Conservation (phyloP, 2,113 vertebrate species). For the Tyrannus savana region DNA sequence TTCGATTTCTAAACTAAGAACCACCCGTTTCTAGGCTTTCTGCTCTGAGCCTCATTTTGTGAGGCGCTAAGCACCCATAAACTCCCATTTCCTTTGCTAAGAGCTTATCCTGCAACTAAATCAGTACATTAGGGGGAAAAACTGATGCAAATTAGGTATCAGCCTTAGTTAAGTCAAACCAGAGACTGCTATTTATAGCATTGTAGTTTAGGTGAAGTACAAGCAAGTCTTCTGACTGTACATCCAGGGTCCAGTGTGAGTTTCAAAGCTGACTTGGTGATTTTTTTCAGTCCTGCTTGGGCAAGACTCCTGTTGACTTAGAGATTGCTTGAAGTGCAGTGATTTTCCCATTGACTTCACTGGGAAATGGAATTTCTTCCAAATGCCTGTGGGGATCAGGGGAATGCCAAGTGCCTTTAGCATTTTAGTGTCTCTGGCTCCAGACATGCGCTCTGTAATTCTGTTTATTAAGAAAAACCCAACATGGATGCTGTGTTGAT, state of each 20-base stretch:
- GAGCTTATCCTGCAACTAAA: neutral
- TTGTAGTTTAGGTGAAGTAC: neutral
- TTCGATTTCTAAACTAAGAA: constrained; percentile 25
- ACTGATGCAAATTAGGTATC: neutral
- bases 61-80: neutral
- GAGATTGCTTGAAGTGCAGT: neutral
- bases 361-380: neutral
- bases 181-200: neutral
- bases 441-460: neutral
- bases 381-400: neutral
- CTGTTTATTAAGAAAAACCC: neutral
- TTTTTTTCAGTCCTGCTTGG: neutral
- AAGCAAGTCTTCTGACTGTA: neutral
- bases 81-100: neutral
- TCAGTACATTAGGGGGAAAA: neutral
- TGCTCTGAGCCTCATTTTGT: neutral
- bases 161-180: neutral
- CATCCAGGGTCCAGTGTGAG: neutral
- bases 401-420: neutral
- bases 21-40: neutral
- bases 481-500: neutral
- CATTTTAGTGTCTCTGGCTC: neutral
- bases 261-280: neutral
- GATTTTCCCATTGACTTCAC: neutral
- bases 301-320: neutral